Base-by-base conservation (phyloP, 2,888 invertebrate genomes). In the Eristalis arbustorum region DNA sequence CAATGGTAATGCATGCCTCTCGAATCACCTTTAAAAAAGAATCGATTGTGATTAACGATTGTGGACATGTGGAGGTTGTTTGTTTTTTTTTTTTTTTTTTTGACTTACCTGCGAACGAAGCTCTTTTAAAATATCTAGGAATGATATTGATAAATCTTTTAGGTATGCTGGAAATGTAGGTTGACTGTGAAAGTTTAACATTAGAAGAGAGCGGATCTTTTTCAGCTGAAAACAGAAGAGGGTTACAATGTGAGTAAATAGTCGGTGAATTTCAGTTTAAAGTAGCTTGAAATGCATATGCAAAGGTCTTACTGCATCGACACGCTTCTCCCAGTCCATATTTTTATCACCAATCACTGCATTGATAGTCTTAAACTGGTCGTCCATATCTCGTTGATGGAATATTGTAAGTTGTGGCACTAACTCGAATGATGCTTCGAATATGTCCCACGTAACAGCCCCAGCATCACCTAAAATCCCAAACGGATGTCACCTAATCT, bases 1-100 rank as follows among this genome's bases (percentile, higher is more conserved):
- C 98, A 89, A 99, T 96, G 0, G 98, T 98, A 84, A 99, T 96
- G 91, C 98, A 99, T 1, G 98, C 98, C 92, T 99, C 99, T 66
- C 99, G 95, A 0, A 98, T 98, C 75, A 92, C 92, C 89, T 92
- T 56, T 4, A 73, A 14, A 11, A 34, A 18, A 67, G 11, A 69
- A 62, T 31, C 49, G 0, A 28, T 25, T 8, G 22, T 49, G 28
- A 37, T 4, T 23, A 28, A 0, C 11, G 56, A 49, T 23, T 34
- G 18, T 8, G 10, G 61, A 18, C 40, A 28, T 3, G 14, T 3
- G 1, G 34, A 40, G 14, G 40, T 22, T 4, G 6, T 2, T 11
- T n/a, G n/a, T n/a, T n/a, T n/a, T n/a, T n/a, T 37, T 18, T 13
- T 18, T 25, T 0, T 11, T 37, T 18, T 13, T 18, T 25, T 0